Base-by-base conservation (phyloP, 2,888 invertebrate species). In the Rhingia rostrata region DNA sequence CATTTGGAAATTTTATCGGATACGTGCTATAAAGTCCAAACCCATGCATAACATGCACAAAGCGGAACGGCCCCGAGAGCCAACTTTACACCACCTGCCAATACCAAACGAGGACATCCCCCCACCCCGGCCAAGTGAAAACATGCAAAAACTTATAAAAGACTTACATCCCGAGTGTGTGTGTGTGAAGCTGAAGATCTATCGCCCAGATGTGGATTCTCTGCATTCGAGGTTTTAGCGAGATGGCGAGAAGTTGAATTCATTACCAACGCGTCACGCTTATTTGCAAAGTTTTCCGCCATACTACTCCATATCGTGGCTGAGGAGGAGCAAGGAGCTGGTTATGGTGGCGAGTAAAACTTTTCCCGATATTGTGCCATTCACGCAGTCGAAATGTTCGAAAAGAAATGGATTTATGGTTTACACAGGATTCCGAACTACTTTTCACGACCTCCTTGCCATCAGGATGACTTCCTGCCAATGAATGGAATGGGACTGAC, bases 321-420 rank as follows among this genome's bases (percentile, higher is more conserved):
- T 22, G 22, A 22, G 22, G 22, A 22, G 22, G 22, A 22, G 22
- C 22, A 22, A 22, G 22, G 22, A 22, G 22, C 2, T 22, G 22
- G 22, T 22, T 22, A 22, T 22, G 22, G 22, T 22, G 2, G 47
- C 35, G 61, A 6, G 6, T n/a, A 47, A 47, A 47, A 41, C 22
- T 33, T 7, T 39, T 35, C 37, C 61, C 41, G 30, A 22, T 56
- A 77, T 12, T 63, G 22, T 2, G 22, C 22, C 22, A 2, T 22
- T 22, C 22, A 22, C 61, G 47, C 54, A 69, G 61, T 69, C 47
- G 37, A 77, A 30, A 39, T 56, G 58, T 72, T 64, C 22, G 32
- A 64, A 78, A 56, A 58, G 61, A 58, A 64, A 72, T 45, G 53
- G 66, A 79, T 79, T 72, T 66, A 79, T 72, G 45, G 78, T 64